A percentile compares a stretch with the other conserved stretches of the same genome.
Evolutionary conservation across 1,140 invertebrate genomes (phyloP).

Genomic region (Homarus americanus): DNA sequence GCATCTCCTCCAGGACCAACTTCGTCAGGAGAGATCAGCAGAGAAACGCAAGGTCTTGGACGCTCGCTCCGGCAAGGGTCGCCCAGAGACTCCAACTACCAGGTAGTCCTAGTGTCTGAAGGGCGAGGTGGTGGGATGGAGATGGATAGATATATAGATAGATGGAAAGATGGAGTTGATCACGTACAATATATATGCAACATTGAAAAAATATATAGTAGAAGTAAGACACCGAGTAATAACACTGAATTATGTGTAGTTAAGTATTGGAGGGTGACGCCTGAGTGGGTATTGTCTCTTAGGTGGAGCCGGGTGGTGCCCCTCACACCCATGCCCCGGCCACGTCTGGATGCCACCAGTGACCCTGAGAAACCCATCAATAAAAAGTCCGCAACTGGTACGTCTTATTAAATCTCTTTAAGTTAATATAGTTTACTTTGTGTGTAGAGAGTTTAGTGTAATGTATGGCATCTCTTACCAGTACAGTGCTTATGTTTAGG

Average conservation of each 20-base stretch:
- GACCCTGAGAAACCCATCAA: conserved; percentile 37
- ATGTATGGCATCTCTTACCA: background rate
- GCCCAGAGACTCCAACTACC: conserved; percentile 49
- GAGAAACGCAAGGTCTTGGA: conserved; percentile 91
- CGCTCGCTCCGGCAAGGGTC: conserved; percentile 75
- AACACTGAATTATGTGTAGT: too few species aligned
- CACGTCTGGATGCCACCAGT: conserved; percentile 51
- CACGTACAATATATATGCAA: too few species aligned
- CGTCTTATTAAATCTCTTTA: background rate
- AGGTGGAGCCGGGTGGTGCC: conserved; percentile 65
- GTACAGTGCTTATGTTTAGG: background rate
- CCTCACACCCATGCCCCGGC: conserved; percentile 56
- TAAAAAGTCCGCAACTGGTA: conserved; percentile 41
- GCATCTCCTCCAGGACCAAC: conserved; percentile 82
- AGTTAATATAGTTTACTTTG: too few species aligned
- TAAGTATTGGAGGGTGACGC: too few species aligned
- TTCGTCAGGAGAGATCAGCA: conserved; percentile 92
- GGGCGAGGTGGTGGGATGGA: background rate
- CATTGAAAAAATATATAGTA: too few species aligned
- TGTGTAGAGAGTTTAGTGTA: background rate
- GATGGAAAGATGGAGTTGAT: too few species aligned
- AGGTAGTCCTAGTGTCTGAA: conserved; percentile 37
- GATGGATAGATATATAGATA: background rate
- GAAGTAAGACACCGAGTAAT: too few species aligned
- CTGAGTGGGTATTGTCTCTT: too few species aligned